phyloP scores from a whole-genome alignment of 2,113 vertebrate genomes.

The Leptobrachium ailaonicum region DNA sequence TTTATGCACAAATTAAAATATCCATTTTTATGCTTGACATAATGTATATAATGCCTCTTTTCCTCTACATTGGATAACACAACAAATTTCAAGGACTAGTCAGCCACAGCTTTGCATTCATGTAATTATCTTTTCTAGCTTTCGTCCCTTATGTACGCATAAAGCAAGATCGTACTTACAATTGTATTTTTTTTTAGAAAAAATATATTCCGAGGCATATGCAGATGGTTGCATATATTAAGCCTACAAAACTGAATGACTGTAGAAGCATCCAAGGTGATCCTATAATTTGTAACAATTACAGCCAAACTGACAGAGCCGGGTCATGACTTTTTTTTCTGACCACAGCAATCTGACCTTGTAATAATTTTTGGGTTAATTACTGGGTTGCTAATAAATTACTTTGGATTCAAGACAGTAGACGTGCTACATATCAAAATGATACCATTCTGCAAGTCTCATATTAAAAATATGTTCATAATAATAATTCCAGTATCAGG shows the following conservation, averaged over 20 bases:
- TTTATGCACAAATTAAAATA: too few species aligned
- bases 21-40: constrained; percentile 28
- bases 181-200: constrained; percentile 14
- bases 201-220: constrained; percentile 9
- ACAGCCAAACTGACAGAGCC: constrained; percentile 39
- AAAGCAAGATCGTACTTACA: constrained; percentile 12
- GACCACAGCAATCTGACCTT: constrained; percentile 39
- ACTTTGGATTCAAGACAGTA: constrained; percentile 36
- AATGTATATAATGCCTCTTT: constrained; percentile 10
- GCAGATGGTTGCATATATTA: constrained; percentile 43
- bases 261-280: constrained; percentile 30
- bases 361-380: constrained; percentile 43
- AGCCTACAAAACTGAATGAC: constrained; percentile 1
- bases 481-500: constrained; percentile 25
- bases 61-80: not conserved
- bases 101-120: constrained; percentile 1
- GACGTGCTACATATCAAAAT: constrained; percentile 26
- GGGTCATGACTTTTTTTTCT: constrained; percentile 37
- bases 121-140: constrained; percentile 25
- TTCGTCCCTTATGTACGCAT: constrained; percentile 7
- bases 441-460: not conserved
- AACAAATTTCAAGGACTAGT: constrained; percentile 1
- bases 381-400: constrained; percentile 35
- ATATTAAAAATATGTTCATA: constrained; percentile 21
- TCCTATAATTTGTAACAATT: constrained; percentile 43